Evolutionary conservation across 2,797 vertebrate genomes (phyloP).

Genomic region (Rhadinocentrus ornatus): DNA sequence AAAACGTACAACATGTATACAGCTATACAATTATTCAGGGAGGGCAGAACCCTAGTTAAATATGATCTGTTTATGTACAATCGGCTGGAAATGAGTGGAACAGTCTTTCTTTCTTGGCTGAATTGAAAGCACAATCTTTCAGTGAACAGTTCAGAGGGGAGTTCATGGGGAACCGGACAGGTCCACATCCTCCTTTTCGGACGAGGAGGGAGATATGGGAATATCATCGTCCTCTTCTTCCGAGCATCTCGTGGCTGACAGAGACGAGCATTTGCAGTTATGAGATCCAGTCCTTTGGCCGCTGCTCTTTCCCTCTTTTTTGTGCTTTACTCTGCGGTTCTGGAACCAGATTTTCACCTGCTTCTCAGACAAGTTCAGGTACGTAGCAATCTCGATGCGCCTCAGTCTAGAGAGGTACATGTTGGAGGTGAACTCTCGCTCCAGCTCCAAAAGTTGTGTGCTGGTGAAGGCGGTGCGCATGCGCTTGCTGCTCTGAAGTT

Average conservation of each 20-base stretch:
- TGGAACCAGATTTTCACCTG: slow-evolving; percentile 99
- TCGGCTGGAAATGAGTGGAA: slow-evolving; percentile 65
- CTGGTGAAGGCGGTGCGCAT: slow-evolving; percentile 99
- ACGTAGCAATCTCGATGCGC: slow-evolving; percentile 98
- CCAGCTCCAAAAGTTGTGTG: slow-evolving; percentile 97
- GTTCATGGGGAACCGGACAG: slow-evolving; percentile 91
- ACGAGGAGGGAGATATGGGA: slow-evolving; percentile 93
- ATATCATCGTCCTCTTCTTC: slow-evolving; percentile 95
- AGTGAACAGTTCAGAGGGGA: slow-evolving; percentile 3
- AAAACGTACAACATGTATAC: slow-evolving; percentile 86
- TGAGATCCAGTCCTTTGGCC: slow-evolving; percentile 86
- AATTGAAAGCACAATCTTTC: slow-evolving; percentile 58
- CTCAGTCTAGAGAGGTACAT: slow-evolving; percentile 98
- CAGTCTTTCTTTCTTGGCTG: slow-evolving; percentile 78
- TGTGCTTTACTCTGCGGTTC: slow-evolving; percentile 98
- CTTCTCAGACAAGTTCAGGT: slow-evolving; percentile 98
- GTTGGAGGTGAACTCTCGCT: slow-evolving; percentile 97
- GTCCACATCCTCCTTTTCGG: slow-evolving; percentile 96
- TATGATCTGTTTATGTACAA: slow-evolving; percentile 84
- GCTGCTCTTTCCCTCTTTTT: slow-evolving; percentile 95
- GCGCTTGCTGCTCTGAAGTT: slow-evolving; percentile 96
- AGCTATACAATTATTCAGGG: slow-evolving; percentile 82
- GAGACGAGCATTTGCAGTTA: slow-evolving; percentile 93
- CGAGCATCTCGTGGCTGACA: slow-evolving; percentile 89
- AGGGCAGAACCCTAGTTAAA: slow-evolving; percentile 75